These are phyloP conservation scores for Scomberomorus guttatus DNA, from an alignment of 2,797 vertebrate species.

Conservation along the genomic window DNA sequence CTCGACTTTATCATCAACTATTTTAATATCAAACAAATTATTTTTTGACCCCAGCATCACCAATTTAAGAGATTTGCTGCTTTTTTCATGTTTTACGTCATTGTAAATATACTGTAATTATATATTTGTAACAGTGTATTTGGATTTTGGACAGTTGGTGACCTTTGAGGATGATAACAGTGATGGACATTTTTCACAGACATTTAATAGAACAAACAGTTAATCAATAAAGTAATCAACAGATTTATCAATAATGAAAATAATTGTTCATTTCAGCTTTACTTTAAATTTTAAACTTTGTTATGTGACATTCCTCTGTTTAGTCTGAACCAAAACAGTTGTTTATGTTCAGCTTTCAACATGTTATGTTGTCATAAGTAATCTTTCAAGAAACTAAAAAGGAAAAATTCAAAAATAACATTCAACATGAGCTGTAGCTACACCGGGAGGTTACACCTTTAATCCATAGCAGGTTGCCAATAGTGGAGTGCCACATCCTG, in stretches of 20 bases:
- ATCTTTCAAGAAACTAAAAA: background rate
- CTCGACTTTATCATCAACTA: no score
- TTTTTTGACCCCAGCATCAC: background rate
- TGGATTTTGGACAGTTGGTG: background rate
- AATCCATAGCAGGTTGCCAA: background rate
- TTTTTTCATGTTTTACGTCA: background rate
- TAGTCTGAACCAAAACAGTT: background rate
- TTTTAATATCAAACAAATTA: no score
- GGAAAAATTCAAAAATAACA: background rate
- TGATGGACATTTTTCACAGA: background rate
- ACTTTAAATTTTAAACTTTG: background rate
- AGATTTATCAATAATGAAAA: background rate
- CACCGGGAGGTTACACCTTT: slow-evolving; percentile 4
- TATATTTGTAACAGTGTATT: background rate
- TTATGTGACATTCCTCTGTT: background rate
- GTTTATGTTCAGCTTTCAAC: background rate
- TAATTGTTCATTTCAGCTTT: background rate
- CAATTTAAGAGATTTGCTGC: background rate
- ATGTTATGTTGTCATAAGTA: background rate
- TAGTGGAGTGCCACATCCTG: background rate
- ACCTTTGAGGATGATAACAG: background rate
- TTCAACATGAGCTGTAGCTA: background rate
- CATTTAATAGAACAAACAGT: background rate
- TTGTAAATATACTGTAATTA: background rate
- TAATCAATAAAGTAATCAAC: no score